These are phyloP conservation scores for Dicentrarchus labrax DNA, from an alignment of 2,113 vertebrate species.

Conservation along the genomic window DNA sequence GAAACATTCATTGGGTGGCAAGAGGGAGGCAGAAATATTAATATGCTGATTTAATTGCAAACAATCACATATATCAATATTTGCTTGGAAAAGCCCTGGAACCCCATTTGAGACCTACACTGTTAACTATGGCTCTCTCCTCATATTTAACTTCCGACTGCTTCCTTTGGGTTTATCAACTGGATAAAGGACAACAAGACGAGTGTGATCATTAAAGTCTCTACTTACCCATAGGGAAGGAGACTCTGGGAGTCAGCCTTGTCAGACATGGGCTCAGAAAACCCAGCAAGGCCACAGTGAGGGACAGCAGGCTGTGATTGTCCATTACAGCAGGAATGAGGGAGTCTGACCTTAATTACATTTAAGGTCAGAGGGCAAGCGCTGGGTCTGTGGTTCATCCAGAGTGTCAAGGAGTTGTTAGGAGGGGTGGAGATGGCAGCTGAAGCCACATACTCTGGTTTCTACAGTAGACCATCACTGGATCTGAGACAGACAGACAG, in stretches of 20 bases:
- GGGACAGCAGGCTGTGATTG: constrained; percentile 4
- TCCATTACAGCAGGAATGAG: constrained; percentile 62
- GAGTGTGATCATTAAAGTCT: neutral
- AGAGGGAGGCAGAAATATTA: no score
- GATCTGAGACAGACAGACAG: constrained; percentile 27
- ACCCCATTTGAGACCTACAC: neutral
- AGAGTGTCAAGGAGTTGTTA: constrained; percentile 10
- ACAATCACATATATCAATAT: no score
- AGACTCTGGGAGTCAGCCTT: constrained; percentile 71
- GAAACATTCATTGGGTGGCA: no score
- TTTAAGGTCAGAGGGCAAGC: neutral
- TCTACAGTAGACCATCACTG: constrained; percentile 54
- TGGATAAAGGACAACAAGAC: neutral
- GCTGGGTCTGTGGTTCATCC: neutral
- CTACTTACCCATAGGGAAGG: constrained; percentile 78
- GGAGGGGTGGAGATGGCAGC: neutral
- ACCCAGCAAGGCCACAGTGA: constrained; percentile 58
- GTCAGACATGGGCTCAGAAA: constrained; percentile 42
- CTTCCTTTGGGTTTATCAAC: neutral
- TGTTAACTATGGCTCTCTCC: neutral
- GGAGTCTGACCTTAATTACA: constrained; percentile 5
- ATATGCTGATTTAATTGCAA: no score
- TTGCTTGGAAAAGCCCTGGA: no score
- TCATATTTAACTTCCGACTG: neutral
- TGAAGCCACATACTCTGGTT: constrained; percentile 56